Percentiles rank a stretch among this genome's conserved stretches.
These are phyloP conservation scores for Drosophila dunni DNA, from an alignment of 1,140 invertebrate genomes.

Conservation along the genomic window DNA sequence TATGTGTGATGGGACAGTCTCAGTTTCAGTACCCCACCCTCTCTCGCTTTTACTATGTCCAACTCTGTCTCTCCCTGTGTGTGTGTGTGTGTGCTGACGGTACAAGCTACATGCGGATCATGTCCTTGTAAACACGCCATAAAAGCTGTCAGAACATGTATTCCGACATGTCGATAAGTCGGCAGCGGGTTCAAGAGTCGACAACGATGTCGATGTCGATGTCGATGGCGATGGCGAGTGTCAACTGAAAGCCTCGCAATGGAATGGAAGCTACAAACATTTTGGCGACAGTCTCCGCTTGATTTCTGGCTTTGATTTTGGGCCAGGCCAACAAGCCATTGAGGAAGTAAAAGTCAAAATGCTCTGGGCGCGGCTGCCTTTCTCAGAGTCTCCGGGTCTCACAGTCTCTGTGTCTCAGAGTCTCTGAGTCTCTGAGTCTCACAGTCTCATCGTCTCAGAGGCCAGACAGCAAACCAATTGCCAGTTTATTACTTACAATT, in stretches of 20 bases:
- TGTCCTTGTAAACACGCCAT: slow-evolving; percentile 82
- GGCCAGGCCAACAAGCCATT: slow-evolving; percentile 26
- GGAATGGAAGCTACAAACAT: slow-evolving; percentile 3
- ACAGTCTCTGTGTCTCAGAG: background rate
- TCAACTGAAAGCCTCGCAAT: slow-evolving; percentile 53
- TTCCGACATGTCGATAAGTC: slow-evolving; percentile 78
- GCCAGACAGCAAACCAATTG: slow-evolving; percentile 70
- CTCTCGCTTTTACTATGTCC: background rate
- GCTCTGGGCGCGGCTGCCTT: slow-evolving; percentile 55
- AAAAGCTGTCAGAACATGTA: slow-evolving; percentile 83
- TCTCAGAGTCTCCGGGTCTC: background rate
- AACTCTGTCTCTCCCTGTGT: slow-evolving; percentile 1
- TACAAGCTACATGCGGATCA: slow-evolving; percentile 70
- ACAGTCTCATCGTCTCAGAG: slow-evolving; percentile 21
- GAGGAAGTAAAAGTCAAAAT: slow-evolving; percentile 65
- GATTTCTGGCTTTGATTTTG: slow-evolving; percentile 48
- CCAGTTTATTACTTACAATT: slow-evolving; percentile 79
- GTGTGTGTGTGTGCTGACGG: slow-evolving; percentile 29
- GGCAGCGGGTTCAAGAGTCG: slow-evolving; percentile 60
- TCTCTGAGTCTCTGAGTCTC: slow-evolving; percentile 11
- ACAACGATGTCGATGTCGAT: background rate
- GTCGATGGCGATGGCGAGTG: slow-evolving; percentile 46
- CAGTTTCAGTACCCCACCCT: background rate
- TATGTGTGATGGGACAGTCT: slow-evolving; percentile 36
- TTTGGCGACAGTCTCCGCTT: slow-evolving; percentile 42